Evolutionary conservation across 2,797 vertebrate species (phyloP), one percentile per base, ranked within the genome.

Genomic region (Harpagifer antarcticus): DNA sequence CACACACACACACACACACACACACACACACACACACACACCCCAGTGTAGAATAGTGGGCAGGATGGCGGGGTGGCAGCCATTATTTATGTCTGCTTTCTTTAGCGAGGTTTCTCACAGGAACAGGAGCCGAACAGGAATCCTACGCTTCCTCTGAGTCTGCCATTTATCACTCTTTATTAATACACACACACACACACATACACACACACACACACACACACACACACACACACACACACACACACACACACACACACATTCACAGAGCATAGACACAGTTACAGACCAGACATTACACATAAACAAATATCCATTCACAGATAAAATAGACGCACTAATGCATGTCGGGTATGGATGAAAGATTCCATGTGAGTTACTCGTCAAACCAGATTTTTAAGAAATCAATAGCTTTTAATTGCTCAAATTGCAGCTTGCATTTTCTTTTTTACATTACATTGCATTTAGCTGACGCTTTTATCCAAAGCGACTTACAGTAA

Each of bases 31-130:
- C 33, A 33, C 33, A 33, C 33, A 33, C 33, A 33, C 33, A 33
- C 33, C 42, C 67, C 27, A 69, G 73, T 62, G 71, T 45, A 60
- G 64, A 53, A 27, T 73, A 74, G 72, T 54, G 54, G 77, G 74
- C 88, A 87, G 82, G 82, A 85, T 85, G 84, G 85, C 54, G 72
- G 11, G 71, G 33, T 74, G 89, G 87, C 92, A 89, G 86, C 65
- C 72, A 19, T 94, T 93, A 94, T 94, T 94, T 93, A 93, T 92
- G 92, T 88, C 81, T 93, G 88, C 92, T 93, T 91, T 93, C 88
- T 89, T 93, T 94, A 91, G 88, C 68, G 49, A 86, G 85, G 84
- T 94, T 94, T 94, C 93, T 94, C 93, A 94, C 93, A 93, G 91
- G 86, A 94, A 93, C 89, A 77, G 92, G 86, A 92, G 91, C 86